Evolutionary conservation across 2,888 invertebrate genomes (phyloP), one percentile per base, ranked within the genome.

Genomic region (Microlaimidae sp.): DNA sequence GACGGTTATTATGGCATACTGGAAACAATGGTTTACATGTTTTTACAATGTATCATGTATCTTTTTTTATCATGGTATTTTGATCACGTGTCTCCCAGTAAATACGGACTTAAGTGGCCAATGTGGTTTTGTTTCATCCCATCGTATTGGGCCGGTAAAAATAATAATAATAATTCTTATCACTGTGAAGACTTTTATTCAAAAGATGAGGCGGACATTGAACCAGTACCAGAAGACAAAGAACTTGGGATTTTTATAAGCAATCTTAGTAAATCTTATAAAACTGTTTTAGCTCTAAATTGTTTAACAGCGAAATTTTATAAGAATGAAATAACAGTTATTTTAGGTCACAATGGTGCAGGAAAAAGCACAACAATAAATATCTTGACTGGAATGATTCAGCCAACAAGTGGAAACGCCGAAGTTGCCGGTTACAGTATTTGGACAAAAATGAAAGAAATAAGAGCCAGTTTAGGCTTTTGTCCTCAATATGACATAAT

Each of bases 401-500:
- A 21, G 13, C 48, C 55, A 1, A 52, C 52, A 4, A 5, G 3
- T 2, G 52, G 52, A 17, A 46, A 32, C 17, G 52, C 52, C 5
- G 2, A 25, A 13, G n/a, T 52, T 26, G 25, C 25, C 13, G 52
- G 46, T 3, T 23, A 24, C 4, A 19, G 38, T 42, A 46, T 52
- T 24, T 13, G 32, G 17, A 19, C 3, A 13, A 26, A 28, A 7
- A 52, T 52, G 52, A n/a, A 2, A 1, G 24, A 2, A 3, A 46
- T 52, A 23, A 13, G 52, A 2, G 24, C 21, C 1, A 3, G 3
- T 2, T 29, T 52, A 2, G 52, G 45, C 23, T 55, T 42, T 26
- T 51, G 45, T 13, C 55, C 55, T 1, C 55, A 55, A 41, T 55
- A 55, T 32, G 55, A 55, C 48, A 49, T 55, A 27, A 24, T 55